phyloP scores from a whole-genome alignment of 2,113 vertebrate species.

The Erpornis zantholeuca region DNA sequence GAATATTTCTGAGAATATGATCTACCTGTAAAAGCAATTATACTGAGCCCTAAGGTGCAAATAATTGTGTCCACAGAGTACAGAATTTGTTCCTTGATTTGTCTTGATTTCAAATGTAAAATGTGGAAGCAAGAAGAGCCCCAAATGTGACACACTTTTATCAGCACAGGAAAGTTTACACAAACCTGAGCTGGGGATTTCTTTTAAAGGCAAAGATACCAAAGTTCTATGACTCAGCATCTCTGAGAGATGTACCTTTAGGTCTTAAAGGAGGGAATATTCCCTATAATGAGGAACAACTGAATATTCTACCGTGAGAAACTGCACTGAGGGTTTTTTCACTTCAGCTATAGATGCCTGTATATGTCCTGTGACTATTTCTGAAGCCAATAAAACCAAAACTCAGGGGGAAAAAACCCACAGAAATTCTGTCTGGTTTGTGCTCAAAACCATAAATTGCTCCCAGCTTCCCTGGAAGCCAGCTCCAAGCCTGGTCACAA shows the following conservation, averaged over 20 bases:
- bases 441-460: constrained; percentile 23
- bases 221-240: neutral
- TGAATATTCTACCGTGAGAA: neutral
- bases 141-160: neutral
- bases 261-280: neutral
- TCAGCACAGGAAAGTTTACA: neutral
- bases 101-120: neutral
- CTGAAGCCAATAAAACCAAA: constrained; percentile 15
- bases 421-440: constrained; percentile 46
- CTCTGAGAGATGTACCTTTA: neutral
- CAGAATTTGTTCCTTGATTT: neutral
- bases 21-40: neutral
- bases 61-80: neutral
- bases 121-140: neutral
- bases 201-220: neutral
- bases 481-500: neutral
- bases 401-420: neutral
- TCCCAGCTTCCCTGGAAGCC: neutral
- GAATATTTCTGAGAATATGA: neutral
- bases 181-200: neutral
- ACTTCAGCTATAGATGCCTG: neutral
- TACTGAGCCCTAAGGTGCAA: neutral
- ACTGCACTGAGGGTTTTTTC: neutral
- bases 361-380: neutral
- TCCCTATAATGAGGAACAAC: neutral